Base-by-base conservation (phyloP, 2,888 invertebrate genomes). In the Eurytoma californica region DNA sequence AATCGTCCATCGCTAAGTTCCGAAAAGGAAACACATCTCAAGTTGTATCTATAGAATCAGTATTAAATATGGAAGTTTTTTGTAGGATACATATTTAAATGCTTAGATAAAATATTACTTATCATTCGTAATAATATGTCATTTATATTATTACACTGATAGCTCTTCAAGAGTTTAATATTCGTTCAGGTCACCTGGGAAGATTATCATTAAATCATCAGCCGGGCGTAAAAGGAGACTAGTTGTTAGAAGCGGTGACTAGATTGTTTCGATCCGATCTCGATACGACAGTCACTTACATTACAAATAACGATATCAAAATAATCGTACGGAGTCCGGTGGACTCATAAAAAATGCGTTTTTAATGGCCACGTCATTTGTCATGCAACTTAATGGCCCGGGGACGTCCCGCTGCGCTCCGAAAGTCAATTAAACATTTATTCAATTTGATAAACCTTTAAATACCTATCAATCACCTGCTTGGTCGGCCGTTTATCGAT, bases 381-480 rank as follows among this genome's bases (percentile, higher is more conserved):
- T 72, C 77, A 78, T 67, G 72, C 55, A 69, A 73, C 65, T 61
- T 14, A 69, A 60, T 16, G 39, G 13, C 20, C 20, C 28, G n/a
- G 3, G 30, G 68, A 30, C 20, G 63, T 16, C 63, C 51, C 70
- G 65, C 16, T 39, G 47, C 57, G 30, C 28, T 53, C 16, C 18
- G 60, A 58, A 53, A 66, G 73, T 63, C 68, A 78, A 73, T 65
- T 69, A 73, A 79, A 53, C 63, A 69, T 70, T 79, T 69, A 73
- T 75, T 75, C 70, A 79, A 79, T 79, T 79, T 74, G 24, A 55
- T 16, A 60, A 66, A 53, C 18, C 76, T 76, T 80, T 80, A 80
- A 80, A 80, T 77, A 58, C 16, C 80, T 49, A 80, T 80, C 69
- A 47, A 80, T 80, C 77, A 80, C 20, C 49, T 18, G n/a, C 30